Percentiles rank a stretch among this genome's conserved stretches.
phyloP scores from a whole-genome alignment of 2,888 invertebrate species.

The Megamerina dolium region DNA sequence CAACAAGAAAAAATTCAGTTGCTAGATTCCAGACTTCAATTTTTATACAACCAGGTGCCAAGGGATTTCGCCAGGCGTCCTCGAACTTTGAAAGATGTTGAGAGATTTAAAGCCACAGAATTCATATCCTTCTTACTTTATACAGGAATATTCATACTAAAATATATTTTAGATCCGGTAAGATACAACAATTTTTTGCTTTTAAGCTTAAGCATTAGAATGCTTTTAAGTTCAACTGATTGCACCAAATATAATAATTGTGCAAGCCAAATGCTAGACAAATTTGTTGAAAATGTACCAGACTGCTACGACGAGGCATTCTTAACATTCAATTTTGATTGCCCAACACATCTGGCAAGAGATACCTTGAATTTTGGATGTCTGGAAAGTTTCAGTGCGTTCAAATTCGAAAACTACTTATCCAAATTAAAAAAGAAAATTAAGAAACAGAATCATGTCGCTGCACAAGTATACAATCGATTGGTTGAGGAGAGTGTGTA shows the following conservation, averaged over 20 bases:
- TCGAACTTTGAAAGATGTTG: constrained; percentile 11
- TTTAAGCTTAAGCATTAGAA: constrained; percentile 11
- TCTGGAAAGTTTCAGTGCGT: constrained; percentile 12
- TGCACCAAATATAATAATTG: constrained; percentile 12
- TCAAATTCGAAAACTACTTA: constrained; percentile 9
- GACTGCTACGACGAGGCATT: constrained; percentile 6
- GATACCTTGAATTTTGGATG: constrained; percentile 10
- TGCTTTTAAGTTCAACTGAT: constrained; percentile 6
- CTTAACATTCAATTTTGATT: constrained; percentile 13
- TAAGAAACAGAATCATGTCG: constrained; percentile 4
- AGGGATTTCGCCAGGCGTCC: constrained; percentile 15
- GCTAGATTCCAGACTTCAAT: constrained; percentile 11
- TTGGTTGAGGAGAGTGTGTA: constrained; percentile 6
- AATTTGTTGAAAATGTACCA: constrained; percentile 13
- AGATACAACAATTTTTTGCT: constrained; percentile 11
- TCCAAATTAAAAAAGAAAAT: constrained; percentile 6
- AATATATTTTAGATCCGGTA: constrained; percentile 6
- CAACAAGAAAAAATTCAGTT: constrained; percentile 4
- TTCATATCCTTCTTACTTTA: constrained; percentile 14
- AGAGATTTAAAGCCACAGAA: no score
- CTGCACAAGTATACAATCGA: constrained; percentile 6
- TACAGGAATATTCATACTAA: constrained; percentile 10
- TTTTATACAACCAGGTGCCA: constrained; percentile 11
- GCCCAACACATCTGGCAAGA: constrained; percentile 9
- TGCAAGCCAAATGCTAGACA: constrained; percentile 8